These are phyloP conservation scores for Percina caprodes DNA, from an alignment of 2,113 vertebrate species.

Conservation along the genomic window DNA sequence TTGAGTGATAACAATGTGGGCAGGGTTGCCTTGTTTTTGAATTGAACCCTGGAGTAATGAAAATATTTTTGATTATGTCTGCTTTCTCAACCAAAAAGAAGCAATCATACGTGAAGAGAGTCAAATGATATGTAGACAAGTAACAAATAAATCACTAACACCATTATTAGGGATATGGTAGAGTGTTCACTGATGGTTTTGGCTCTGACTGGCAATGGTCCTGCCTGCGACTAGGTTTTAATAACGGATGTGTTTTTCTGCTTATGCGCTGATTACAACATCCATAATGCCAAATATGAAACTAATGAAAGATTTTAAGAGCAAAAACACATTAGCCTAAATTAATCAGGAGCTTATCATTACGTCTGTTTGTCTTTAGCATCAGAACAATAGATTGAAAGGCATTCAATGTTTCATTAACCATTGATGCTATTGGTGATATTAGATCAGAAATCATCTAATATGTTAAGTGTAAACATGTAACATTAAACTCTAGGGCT, in stretches of 20 bases:
- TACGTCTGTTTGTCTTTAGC: neutral
- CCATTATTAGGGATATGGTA: constrained; percentile 10
- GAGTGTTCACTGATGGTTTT: constrained; percentile 30
- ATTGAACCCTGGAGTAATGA: constrained; percentile 51
- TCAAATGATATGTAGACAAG: constrained; percentile 17
- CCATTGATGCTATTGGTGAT: rapidly evolving
- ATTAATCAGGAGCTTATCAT: constrained; percentile 38
- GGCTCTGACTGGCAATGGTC: constrained; percentile 4
- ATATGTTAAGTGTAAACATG: neutral
- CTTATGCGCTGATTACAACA: constrained; percentile 29
- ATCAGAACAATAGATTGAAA: neutral
- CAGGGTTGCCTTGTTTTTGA: constrained; percentile 32
- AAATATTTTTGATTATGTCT: constrained; percentile 58
- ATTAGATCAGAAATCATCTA: neutral
- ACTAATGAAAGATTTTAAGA: constrained; percentile 28
- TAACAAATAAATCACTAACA: constrained; percentile 39
- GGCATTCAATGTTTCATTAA: neutral
- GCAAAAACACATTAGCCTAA: constrained; percentile 27
- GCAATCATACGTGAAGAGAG: constrained; percentile 27
- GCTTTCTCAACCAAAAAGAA: constrained; percentile 50
- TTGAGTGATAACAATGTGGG: constrained; percentile 50
- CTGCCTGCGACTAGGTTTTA: constrained; percentile 23
- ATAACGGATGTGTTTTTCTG: constrained; percentile 38
- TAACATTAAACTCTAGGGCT: neutral
- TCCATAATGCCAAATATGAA: constrained; percentile 43